Base-by-base conservation (phyloP, 2,113 vertebrate species). In the Donacobius atricapilla region DNA sequence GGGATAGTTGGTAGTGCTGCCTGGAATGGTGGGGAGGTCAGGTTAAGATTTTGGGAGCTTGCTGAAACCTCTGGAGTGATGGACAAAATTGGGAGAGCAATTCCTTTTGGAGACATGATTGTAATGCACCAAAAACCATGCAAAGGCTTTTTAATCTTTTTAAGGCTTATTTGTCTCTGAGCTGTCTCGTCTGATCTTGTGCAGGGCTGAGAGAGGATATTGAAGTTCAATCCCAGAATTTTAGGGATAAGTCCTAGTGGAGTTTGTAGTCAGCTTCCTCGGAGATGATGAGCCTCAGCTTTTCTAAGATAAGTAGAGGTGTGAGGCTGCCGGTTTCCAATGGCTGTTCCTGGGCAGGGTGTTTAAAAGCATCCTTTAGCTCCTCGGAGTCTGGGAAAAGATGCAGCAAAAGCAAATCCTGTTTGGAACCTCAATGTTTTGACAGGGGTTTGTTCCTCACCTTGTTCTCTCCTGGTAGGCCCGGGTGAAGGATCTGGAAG, bases 401-500 rank as follows among this genome's bases (percentile, higher is more conserved):
- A 10, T n/a, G 9, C 31, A 47, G 22, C 54, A 51, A 70, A 80
- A 35, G 8, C 20, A 33, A 70, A 31, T 48, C 18, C 28, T 81
- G 6, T 53, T 75, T 64, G 68, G 44, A 78, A 15, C 39, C 22
- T 63, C 37, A 3, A 7, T 60, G 13, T 15, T 89, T 73, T 7
- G 6, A 0, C 42, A 4, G 1, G 18, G 11, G 6, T 75, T 87
- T 91, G 53, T 68, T 54, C 25, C 79, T 94, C n/a, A 92, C 21
- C 9, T 57, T 54, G 9, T 76, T 93, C 30, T 89, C 53, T 91
- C 91, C 72, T 69, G 78, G 14, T 91, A 99, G 99, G 98, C 98
- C 35, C 98, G 99, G 83, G 99, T 99, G 57, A 98, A 98, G 63
- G 99, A 99, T 61, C 98, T 99, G 79, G 99, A 99, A 95, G 99